Evolutionary conservation across 2,797 vertebrate species (phyloP), one percentile per base, ranked within the genome.

Genomic region (Neostethus bicornis): DNA sequence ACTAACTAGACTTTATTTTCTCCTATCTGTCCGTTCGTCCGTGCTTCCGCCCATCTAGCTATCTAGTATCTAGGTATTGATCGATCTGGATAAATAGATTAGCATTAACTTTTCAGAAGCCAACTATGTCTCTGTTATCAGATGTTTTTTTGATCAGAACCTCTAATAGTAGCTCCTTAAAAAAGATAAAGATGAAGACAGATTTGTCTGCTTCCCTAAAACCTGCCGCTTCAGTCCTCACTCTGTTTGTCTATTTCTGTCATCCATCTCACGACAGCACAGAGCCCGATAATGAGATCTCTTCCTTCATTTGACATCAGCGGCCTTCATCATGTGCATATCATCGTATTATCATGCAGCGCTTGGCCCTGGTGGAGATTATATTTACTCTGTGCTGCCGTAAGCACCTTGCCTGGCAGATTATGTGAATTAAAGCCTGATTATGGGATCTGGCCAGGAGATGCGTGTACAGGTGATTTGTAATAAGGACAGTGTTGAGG

Each of bases 401-500:
- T 89, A 87, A 89, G 83, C 85, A 85, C 80, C 85, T 88, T 87
- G 77, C 51, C 83, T 81, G 85, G 79, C 76, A 90, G 89, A 90
- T 90, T 87, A 90, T 83, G 84, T 85, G 84, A 88, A 90, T 89
- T 87, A 87, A 84, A 70, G 71, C 77, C 81, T 86, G 89, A 81
- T 90, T 86, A 84, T 79, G 73, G 78, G 83, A 70, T 75, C 61
- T 81, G 79, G 74, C 81, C 76, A 75, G 70, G 82, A 82, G 76
- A 83, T 69, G 79, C 77, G 25, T 86, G 82, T 88, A 84, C 86
- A 47, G 45, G 74, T 86, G 78, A 82, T 87, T 83, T 81, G 79
- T 88, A 87, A 90, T 84, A 75, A 91, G 87, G 86, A 78, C 86
- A 90, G 73, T 24, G 62, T 79, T 73, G 82, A 89, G 87, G 86